Evolutionary conservation across 2,888 invertebrate species (phyloP), one percentile per base, ranked within the genome.

Genomic region (Eueremaeus valkanovi): DNA sequence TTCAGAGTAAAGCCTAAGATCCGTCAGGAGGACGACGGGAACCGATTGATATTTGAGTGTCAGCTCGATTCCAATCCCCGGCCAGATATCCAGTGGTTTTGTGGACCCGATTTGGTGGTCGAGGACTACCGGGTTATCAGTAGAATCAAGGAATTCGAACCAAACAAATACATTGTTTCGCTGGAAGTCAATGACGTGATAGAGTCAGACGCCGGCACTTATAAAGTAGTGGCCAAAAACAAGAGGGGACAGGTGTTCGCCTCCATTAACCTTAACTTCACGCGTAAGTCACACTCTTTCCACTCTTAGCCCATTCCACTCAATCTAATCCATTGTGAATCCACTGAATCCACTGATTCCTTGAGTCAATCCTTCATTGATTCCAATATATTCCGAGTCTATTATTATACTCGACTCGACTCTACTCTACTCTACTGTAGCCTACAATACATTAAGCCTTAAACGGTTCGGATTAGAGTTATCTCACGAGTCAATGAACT

Each of bases 1-100:
- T 96, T 97, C 88, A 93, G 94, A 81, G 94, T 95, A 87, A 96
- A 96, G 90, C 96, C 96, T 80, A 93, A 93, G 85, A 89, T 97
- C 82, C 89, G 95, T 81, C 95, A 97, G 85, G 96, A 96, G 84
- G 95, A 95, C 84, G 95, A 95, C 84, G 95, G 95, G 82, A 95
- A 95, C 87, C 90, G 92, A 83, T 89, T 95, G 83, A 89, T 95
- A 82, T 95, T 95, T 87, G 95, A 95, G 85, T 95, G 95, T 85
- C 92, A 94, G 85, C 87, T 95, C 82, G 85, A 92, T 82, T 90
- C 92, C 80, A 87, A 90, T 78, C 95, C 95, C 58, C 92, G 92
- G 84, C 94, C 95, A 73, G 74, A 78, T 21, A 80, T 81, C 63
- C 79, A 90, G 85, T 95, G 95, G 94, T 94, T 89, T 85, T 89